Evolutionary conservation across 1,140 invertebrate genomes (phyloP).

Genomic region (Drosophila repleta): DNA sequence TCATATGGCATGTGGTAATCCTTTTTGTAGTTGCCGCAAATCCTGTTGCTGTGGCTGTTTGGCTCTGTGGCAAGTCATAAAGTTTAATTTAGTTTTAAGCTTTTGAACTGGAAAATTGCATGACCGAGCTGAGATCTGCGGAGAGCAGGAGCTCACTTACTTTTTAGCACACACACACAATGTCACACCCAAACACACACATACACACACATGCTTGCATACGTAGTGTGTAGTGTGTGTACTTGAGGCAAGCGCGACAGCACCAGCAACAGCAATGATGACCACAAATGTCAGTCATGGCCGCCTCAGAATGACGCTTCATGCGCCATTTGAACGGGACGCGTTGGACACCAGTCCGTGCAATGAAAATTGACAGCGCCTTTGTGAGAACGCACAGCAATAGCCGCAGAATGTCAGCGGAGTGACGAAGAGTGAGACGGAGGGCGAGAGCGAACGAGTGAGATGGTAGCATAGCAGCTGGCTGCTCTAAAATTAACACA

Average conservation of each 20-base stretch:
- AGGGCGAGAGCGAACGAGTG: neutral
- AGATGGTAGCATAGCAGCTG: conserved; percentile 27
- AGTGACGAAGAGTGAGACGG: neutral
- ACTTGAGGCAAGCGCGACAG: conserved; percentile 24
- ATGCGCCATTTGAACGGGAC: conserved; percentile 53
- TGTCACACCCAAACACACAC: conserved; percentile 17
- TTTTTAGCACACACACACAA: conserved; percentile 37
- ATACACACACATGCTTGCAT: neutral
- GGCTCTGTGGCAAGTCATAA: conserved; percentile 72
- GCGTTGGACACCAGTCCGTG: conserved; percentile 22
- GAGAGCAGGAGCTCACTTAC: conserved; percentile 56
- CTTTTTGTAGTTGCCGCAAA: conserved; percentile 78
- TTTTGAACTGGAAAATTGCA: conserved; percentile 82
- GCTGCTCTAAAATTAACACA: conserved; percentile 80
- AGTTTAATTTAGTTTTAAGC: conserved; percentile 83
- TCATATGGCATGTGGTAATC: conserved; percentile 73
- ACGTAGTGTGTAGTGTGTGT: conserved; percentile 7
- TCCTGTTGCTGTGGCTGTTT: conserved; percentile 55
- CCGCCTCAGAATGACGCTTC: conserved; percentile 48
- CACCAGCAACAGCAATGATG: conserved; percentile 22
- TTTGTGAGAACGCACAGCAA: conserved; percentile 44
- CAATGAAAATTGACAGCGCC: conserved; percentile 55
- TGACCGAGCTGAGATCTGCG: conserved; percentile 45
- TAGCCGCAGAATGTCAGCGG: conserved; percentile 24
- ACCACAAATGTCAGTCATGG: conserved; percentile 56